Base-by-base conservation (phyloP, 35 echinoderm and acorn worm species). In the Acanthaster planci region DNA sequence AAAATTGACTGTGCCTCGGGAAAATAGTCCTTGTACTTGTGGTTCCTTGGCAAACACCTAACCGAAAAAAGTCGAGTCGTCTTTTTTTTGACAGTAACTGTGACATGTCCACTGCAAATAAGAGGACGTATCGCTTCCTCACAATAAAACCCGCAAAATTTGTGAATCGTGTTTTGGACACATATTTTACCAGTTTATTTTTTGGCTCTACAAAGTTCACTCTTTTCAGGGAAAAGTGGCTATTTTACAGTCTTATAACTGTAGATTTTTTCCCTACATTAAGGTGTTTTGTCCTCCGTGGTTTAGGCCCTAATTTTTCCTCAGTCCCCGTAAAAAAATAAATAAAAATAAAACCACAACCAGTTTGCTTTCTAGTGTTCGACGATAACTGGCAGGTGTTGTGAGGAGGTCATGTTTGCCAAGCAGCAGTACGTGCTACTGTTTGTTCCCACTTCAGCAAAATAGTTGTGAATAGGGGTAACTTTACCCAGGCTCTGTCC, bases 381-480 rank as follows among this genome's bases (percentile, higher is more conserved):
- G 18, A 72, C 64, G 64, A 31, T 72, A 72, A 72, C 26, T 72
- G 64, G 64, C 64, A 72, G 64, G 64, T 72, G 64, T 72, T 72
- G 23, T 67, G 22, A 31, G 34, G 64, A 26, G 64, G 64, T 72
- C 64, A 72, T 72, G 64, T 72, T 72, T 72, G n/a, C 64, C 23
- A 29, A 72, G 64, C 34, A 72, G 19, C 64, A 72, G 26, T 30
- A 12, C 8, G 64, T 72, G 64, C 64, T 72, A 72, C 64, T 72
- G 64, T 72, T 72, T 72, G 34, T 26, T 72, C 34, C 64, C 64
- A 72, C 64, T 72, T 34, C 30, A 34, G 34, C 19, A 72, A 72
- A 72, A 72, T 72, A 72, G 14, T 72, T 72, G 64, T 72, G 64
- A 72, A 72, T 72, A 72, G 64, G 64, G 64, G 42, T 72, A 31